Base-by-base conservation (phyloP, 2,888 invertebrate genomes). In the Molanna angustata region DNA sequence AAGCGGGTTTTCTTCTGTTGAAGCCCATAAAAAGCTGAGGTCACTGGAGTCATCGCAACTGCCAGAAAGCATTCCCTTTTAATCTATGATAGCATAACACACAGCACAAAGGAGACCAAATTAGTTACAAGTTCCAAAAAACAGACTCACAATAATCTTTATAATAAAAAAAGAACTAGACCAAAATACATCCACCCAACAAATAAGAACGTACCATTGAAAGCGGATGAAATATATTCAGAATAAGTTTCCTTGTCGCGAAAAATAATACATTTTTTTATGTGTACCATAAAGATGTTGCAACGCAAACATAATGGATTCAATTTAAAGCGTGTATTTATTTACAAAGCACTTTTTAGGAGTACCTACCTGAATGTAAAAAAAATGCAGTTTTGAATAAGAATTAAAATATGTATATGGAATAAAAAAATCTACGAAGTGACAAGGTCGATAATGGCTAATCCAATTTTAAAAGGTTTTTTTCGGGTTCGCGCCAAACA, bases 401-500 rank as follows among this genome's bases (percentile, higher is more conserved):
- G 27, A 7, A 27, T 27, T 27, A 27, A 27, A 27, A 27, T 7
- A 27, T n/a, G n/a, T n/a, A n/a, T n/a, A n/a, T n/a, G n/a, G 33
- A 33, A 33, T 13, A 33, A 33, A 33, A 33, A 6, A 33, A 21
- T 14, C 4, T 20, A 9, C 27, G 31, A 31, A 14, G 44, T 50
- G 50, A 57, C 54, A 57, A 54, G 49, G 51, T 55, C 55, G 58
- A 58, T 58, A 58, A 58, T 58, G 37, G 55, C 40, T 58, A 58
- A 58, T 58, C 58, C 55, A 55, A 58, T 58, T 58, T 55, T 58
- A 52, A 55, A 55, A 58, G 54, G 37, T 57, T 52, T 55, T 54
- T 54, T 57, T 21, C 37, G 27, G 31, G 44, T 17, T 13, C 19
- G 31, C 13, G 3, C 40, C 27, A 40, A 21, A 35, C 31, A 42